Base-by-base conservation (phyloP, 1,140 invertebrate genomes). In the Ceratosolen solmsi region DNA sequence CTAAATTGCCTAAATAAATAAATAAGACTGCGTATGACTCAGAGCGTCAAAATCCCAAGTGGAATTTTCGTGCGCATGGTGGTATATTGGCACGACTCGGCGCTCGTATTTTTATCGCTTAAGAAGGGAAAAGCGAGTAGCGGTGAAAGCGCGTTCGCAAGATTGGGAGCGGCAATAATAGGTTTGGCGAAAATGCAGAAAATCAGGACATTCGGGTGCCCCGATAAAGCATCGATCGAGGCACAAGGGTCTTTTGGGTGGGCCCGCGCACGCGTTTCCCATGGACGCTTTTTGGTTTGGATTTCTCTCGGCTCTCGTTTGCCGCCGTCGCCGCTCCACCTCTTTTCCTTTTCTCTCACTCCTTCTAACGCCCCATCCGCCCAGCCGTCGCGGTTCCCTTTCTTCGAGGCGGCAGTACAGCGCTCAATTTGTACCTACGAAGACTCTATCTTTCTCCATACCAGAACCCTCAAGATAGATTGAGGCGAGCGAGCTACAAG, bases 181-280 rank as follows among this genome's bases (percentile, higher is more conserved):
- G 51, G 22, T 27, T 51, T 22, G 41, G 25, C 20, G 58, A 51
- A 77, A 77, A 65, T 46, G 25, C 13, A 33, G 60, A 41, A 63
- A 77, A 77, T 63, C 22, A 20, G 20, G 51, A 54, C 3, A 54
- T 5, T 3, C 41, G 3, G 13, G 13, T 30, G 25, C 36, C 17
- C 25, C 38, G 17, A 22, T 7, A 41, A 65, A 30, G 41, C 36
- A 25, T 22, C 51, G 20, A 9, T 33, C 9, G n/a, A 63, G 22
- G 20, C 9, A 76, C 36, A 76, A 63, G 60, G 33, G 22, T 49
- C 65, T 56, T n/a, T 11, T 80, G 70, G 78, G 78, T 80, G 78
- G 78, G 36, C 78, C 38, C 27, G 54, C 3, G 51, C n/a, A 38
- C 8, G 25, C 27, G 20, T 80, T 80, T 80, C 78, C 78, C 70